Conservation (phyloP, 2,113 vertebrate species). For the Numenius arquata region DNA sequence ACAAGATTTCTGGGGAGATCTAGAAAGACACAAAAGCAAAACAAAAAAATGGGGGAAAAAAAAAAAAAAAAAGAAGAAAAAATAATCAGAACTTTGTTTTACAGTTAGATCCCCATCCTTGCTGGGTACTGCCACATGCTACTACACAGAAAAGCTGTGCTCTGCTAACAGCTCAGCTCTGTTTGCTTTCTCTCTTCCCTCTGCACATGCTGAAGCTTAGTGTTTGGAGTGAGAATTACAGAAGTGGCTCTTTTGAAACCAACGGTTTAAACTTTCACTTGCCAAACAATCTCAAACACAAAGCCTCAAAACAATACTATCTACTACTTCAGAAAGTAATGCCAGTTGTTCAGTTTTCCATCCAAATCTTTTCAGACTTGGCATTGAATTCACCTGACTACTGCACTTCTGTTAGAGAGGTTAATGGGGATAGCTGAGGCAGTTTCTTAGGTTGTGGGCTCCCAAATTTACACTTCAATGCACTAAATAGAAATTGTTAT, state of each 20-base stretch:
- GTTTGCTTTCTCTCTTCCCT: background rate
- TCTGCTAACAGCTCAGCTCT: background rate
- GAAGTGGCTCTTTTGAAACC: background rate
- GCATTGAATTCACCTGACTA: background rate
- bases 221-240: background rate
- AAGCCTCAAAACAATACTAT: background rate
- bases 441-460: background rate
- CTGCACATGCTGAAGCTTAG: background rate
- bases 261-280: background rate
- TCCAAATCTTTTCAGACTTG: background rate
- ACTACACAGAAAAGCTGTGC: background rate
- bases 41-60: background rate
- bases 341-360: background rate
- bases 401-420: background rate
- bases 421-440: background rate
- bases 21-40: constrained; percentile 43
- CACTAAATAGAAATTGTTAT: background rate
- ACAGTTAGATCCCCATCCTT: background rate
- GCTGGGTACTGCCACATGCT: background rate
- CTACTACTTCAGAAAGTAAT: background rate
- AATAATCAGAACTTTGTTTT: background rate
- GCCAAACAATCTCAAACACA: background rate
- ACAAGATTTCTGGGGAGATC: constrained; percentile 98
- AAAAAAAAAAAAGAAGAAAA: background rate
- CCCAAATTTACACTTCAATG: background rate